Conservation (phyloP, 2,888 invertebrate genomes). For the Kuschelorhynchus macadamiae region DNA sequence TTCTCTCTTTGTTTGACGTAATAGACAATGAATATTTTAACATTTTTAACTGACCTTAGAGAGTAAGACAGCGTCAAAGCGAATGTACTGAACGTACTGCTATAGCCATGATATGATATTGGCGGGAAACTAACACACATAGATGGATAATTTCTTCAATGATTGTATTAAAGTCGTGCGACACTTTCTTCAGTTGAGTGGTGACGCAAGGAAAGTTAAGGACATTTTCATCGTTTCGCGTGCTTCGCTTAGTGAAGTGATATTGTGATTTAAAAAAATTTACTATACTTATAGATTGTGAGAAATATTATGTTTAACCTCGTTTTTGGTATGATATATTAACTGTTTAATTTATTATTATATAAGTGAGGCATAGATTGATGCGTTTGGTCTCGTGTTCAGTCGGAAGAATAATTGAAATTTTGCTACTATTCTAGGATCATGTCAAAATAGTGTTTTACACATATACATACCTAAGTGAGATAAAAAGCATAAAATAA, state of each 20-base stretch:
- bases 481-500: no score
- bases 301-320: conserved; percentile 5
- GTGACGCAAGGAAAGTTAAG: conserved; percentile 28
- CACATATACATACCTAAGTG: no score
- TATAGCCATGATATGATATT: conserved; percentile 13
- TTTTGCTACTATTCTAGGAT: no score
- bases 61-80: neutral
- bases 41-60: neutral
- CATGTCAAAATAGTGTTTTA: no score
- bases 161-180: conserved; percentile 21
- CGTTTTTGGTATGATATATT: no score
- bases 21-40: neutral
- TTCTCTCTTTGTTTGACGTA: no score
- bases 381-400: no score
- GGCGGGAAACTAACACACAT: conserved; percentile 45
- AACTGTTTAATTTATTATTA: no score
- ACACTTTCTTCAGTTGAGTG: conserved; percentile 48
- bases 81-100: no score
- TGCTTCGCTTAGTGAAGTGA: conserved; percentile 4
- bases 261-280: neutral
- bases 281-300: neutral
- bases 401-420: no score
- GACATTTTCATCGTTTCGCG: conserved; percentile 11
- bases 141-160: conserved; percentile 41
- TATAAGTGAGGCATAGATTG: no score